Evolutionary conservation across 2,113 vertebrate genomes (phyloP), one percentile per base, ranked within the genome.

Genomic region (Lycocorax pyrrhopterus): DNA sequence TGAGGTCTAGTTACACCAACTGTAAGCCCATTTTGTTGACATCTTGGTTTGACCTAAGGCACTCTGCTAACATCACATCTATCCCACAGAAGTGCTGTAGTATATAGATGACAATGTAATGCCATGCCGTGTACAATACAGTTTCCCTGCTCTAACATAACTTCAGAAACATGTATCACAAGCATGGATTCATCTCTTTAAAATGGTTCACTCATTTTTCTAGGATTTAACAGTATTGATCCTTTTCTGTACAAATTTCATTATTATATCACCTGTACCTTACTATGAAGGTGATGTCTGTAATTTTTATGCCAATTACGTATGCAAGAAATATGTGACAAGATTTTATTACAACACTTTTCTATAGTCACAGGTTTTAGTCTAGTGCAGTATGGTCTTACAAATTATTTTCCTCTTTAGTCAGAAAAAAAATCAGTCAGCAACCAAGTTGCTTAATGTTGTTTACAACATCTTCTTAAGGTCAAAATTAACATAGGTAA

Each of bases 401-500:
- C 12, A 77, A 80, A 85, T n/a, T 0, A 83, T 69, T 68, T 93
- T 89, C 47, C 62, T 88, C 60, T 87, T 94, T 49, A 91, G 67
- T 64, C 43, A 80, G 73, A 84, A 84, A 92, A 75, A 75, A 91
- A 94, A 76, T 76, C 87, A 84, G 78, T 80, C 76, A 73, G 87
- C 68, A 72, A 94, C 76, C 67, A 89, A 89, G 83, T 93, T 91
- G 87, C 89, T 87, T 93, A 95, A 94, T 51, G 78, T 76, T 95
- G 90, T 95, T 97, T 96, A 95, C 94, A 81, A 60, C 47, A 41
- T 33, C 73, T 94, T 89, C 89, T 58, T 96, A 94, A 93, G 95
- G 93, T 91, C 80, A 94, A 78, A 97, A 96, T 96, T 93, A 96
- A 80, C 83, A 94, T 87, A 96, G 2, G 23, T 92, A 96, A 95